Conservation (phyloP, 2,888 invertebrate species). For the Ormia ochracea region DNA sequence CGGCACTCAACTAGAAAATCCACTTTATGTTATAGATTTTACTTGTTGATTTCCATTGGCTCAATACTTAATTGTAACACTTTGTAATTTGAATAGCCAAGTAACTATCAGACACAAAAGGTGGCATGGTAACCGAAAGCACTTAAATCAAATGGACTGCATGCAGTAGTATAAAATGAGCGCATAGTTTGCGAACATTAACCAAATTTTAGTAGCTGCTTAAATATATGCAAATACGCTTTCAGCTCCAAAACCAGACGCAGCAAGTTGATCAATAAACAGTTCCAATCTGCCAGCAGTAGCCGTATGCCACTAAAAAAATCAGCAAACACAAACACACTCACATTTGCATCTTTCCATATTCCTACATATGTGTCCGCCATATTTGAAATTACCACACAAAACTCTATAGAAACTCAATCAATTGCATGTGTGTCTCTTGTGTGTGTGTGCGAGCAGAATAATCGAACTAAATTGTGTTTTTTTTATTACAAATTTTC, state of each 20-base stretch:
- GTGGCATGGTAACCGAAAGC: conserved; percentile 44
- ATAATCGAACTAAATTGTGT: neutral
- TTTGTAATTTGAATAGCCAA: conserved; percentile 27
- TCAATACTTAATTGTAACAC: conserved; percentile 66
- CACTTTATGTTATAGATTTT: conserved; percentile 27
- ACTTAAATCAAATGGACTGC: conserved; percentile 33
- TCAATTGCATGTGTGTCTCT: neutral
- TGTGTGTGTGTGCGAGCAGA: neutral
- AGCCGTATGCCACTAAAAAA: neutral
- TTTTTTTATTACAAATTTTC: conserved; percentile 8
- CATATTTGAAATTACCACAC: neutral
- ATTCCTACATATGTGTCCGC: neutral
- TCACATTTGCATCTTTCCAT: too few species aligned
- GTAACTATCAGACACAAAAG: neutral
- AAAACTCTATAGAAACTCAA: neutral
- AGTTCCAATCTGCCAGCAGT: neutral
- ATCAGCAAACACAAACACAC: neutral
- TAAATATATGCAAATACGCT: conserved; percentile 43
- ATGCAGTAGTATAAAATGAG: conserved; percentile 6
- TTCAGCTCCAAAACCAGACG: conserved; percentile 11
- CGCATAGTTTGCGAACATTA: neutral
- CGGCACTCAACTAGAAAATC: conserved; percentile 45
- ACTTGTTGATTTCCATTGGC: conserved; percentile 69
- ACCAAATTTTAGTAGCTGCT: neutral
- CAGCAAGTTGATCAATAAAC: neutral